Base-by-base conservation (phyloP, 1,140 invertebrate species). In the Drosophila ohnishii region DNA sequence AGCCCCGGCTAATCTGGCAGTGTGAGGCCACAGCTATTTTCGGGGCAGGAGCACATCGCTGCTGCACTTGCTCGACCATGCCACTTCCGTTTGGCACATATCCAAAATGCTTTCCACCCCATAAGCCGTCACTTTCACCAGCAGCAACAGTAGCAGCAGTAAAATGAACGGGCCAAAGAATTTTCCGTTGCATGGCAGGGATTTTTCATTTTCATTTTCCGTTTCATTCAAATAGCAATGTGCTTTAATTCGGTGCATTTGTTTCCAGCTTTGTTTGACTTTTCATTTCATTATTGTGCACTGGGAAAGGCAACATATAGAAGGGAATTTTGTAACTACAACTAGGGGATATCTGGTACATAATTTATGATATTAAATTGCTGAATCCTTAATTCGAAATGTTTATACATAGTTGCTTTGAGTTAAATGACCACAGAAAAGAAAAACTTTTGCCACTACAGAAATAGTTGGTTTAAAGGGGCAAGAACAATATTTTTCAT, bases 211-310 rank as follows among this genome's bases (percentile, higher is more conserved):
- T 65, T 32, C 64, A 72, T 69, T 73, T 66, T 32, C 64, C 69
- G 65, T 73, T 66, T 28, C 65, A 74, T 74, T 85, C 59, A 40
- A 69, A 77, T 65, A 66, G 55, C 42, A 47, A 71, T 58, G 78
- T 47, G 37, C 79, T 64, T 75, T 69, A 72, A 79, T 83, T 83
- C 64, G 56, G 11, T 67, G 62, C 39, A 65, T 44, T 71, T 82
- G 74, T 55, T 61, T 25, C 13, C 30, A 37, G 59, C 34, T 37
- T 37, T 53, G 58, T 69, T 73, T 75, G 62, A 76, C 70, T 87
- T 87, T 86, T 87, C 66, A 87, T 83, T 83, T 87, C 71, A 87
- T 87, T 82, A 82, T 50, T 58, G 53, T 47, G 62, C 57, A 16
- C 45, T 35, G 44, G 55, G 63, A 39, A 59, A 32, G 28, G 39